These are phyloP conservation scores for Nycteola revayana DNA, from an alignment of 2,888 invertebrate genomes.

Conservation along the genomic window DNA sequence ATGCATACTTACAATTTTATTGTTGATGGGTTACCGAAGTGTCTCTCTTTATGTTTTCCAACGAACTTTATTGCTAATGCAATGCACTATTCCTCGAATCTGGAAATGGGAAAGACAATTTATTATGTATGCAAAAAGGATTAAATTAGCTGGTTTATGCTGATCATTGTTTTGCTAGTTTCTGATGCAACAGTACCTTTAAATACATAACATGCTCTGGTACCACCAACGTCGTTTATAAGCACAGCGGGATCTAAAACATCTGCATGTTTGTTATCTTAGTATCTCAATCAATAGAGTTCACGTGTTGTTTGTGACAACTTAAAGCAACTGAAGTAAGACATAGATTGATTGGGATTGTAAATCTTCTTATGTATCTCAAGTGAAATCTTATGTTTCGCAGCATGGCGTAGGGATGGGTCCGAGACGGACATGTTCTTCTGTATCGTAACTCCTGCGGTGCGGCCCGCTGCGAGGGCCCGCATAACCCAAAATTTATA, in stretches of 20 bases:
- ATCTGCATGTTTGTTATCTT: constrained; percentile 29
- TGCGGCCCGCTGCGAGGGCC: constrained; percentile 51
- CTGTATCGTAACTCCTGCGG: constrained; percentile 57
- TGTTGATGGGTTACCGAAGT: constrained; percentile 54
- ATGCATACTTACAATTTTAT: constrained; percentile 65
- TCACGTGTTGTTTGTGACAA: constrained; percentile 45
- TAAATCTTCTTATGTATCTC: constrained; percentile 52
- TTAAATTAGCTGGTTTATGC: background rate
- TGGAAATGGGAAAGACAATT: constrained; percentile 22
- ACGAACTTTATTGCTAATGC: constrained; percentile 69
- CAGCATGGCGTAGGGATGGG: constrained; percentile 71
- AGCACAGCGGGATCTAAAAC: constrained; percentile 35
- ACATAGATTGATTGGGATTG: constrained; percentile 67
- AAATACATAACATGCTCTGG: too few relatives aligned
- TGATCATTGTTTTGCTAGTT: too few relatives aligned
- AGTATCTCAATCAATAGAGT: constrained; percentile 31
- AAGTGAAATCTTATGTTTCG: constrained; percentile 77
- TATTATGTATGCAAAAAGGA: background rate
- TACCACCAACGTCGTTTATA: constrained; percentile 32
- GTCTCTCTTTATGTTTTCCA: constrained; percentile 61
- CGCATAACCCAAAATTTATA: constrained; percentile 68
- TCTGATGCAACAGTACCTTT: too few relatives aligned
- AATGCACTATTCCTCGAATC: constrained; percentile 38
- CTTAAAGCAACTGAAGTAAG: constrained; percentile 49
- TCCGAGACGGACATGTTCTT: constrained; percentile 50